Base-by-base conservation (phyloP, 2,797 vertebrate species). In the Anisognathus igniventris region DNA sequence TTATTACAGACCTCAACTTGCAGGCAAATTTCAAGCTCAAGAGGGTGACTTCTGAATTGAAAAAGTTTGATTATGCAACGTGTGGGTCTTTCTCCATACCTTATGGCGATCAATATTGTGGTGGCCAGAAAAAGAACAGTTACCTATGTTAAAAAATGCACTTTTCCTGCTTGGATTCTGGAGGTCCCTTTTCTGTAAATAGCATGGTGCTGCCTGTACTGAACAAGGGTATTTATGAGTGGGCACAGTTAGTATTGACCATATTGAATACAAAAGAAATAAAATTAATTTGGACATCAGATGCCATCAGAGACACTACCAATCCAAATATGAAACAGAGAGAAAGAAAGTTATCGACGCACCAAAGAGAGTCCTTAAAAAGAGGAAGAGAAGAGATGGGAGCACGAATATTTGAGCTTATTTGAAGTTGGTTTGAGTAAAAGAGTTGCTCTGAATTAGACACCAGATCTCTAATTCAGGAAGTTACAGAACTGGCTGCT, bases 11-110 rank as follows among this genome's bases (percentile, higher is more conserved):
- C 6, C 3, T 87, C 33, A 39, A 10, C 30, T 54, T 76, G 33
- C 35, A 86, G 33, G 14, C 8, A 74, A 64, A 83, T 92, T 83
- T 70, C 42, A 86, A 39, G 24, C 31, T 86, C 27, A 39, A 33
- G n/a, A 62, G 58, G 39, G 4, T 28, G 37, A 20, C 17, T 90
- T 65, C 42, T 60, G 39, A 79, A 45, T 27, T 20, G 42, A 67
- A 74, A 40, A 71, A n/a, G 0, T 86, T 40, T 73, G 28, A 60
- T 66, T 44, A 54, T 53, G 8, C 0, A 0, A n/a, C 0, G 0
- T 18, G 9, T 39, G 6, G 4, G 21, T 33, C 48, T 88, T 79
- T 71, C 23, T 82, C 35, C 11, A 8, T 45, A 42, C 10, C 3
- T 64, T 44, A 35, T 37, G 24, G 5, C 25, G 31, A 66, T 80